phyloP scores from a whole-genome alignment of 2,113 vertebrate species.

The Holacanthus passer region DNA sequence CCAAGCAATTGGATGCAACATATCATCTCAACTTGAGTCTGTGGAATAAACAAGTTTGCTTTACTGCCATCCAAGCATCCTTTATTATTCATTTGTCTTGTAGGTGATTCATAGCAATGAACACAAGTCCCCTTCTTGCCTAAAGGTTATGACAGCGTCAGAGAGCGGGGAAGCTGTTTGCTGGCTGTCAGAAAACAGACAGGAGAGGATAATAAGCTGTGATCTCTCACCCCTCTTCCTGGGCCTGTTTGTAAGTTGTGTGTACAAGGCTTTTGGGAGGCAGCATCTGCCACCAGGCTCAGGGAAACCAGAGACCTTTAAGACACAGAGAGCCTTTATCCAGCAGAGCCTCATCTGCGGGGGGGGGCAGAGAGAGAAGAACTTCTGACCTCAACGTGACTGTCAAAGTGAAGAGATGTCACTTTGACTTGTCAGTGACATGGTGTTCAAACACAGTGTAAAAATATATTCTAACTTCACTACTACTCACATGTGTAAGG shows the following conservation, averaged over 20 bases:
- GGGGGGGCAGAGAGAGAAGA: conserved; percentile 6
- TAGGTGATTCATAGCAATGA: conserved; percentile 36
- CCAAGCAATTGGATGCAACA: background rate
- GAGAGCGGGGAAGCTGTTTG: conserved; percentile 61
- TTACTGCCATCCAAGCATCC: background rate
- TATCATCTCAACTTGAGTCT: conserved; percentile 7
- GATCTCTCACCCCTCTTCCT: conserved; percentile 59
- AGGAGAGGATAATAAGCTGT: conserved; percentile 36
- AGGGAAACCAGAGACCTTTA: conserved; percentile 66
- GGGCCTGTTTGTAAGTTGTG: conserved; percentile 64
- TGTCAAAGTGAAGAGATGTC: conserved; percentile 37
- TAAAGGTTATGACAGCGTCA: conserved; percentile 52
- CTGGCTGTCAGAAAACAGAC: conserved; percentile 61
- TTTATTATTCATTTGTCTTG: conserved; percentile 9
- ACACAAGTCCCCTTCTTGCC: conserved; percentile 6
- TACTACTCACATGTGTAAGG: background rate
- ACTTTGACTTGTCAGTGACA: conserved; percentile 1
- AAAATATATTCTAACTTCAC: no score
- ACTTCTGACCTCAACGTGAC: conserved; percentile 58
- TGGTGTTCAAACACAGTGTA: background rate
- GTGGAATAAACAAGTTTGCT: conserved; percentile 25
- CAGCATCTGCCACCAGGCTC: conserved; percentile 64
- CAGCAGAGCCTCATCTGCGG: conserved; percentile 50
- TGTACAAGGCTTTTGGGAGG: conserved; percentile 72
- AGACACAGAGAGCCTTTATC: conserved; percentile 71